These are phyloP conservation scores for Grus americana DNA, from an alignment of 2,113 vertebrate species.

Conservation along the genomic window DNA sequence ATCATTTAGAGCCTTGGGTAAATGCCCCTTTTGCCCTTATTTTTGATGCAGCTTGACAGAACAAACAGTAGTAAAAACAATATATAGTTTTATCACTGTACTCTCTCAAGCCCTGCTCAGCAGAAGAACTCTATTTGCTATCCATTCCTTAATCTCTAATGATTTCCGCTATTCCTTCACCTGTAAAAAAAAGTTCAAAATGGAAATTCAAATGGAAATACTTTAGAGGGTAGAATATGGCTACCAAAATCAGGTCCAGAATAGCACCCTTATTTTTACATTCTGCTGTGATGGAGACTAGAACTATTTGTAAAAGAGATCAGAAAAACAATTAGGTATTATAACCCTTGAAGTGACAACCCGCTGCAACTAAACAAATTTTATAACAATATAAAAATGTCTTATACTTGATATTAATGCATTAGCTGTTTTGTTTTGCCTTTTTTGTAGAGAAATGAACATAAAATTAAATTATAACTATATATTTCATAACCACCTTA, in stretches of 20 bases:
- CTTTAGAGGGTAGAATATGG: not conserved
- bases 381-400: not conserved
- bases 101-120: not conserved
- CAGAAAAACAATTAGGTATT: not conserved
- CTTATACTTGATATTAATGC: not conserved
- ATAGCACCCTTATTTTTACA: not conserved
- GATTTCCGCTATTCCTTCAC: not conserved
- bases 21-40: not conserved
- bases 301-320: not conserved
- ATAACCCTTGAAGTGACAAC: not conserved
- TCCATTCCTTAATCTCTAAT: not conserved
- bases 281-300: not conserved
- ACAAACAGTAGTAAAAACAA: constrained; percentile 18
- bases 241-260: not conserved
- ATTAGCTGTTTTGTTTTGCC: not conserved
- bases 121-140: not conserved
- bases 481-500: not conserved
- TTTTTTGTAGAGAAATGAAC: constrained; percentile 12
- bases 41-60: constrained; percentile 24
- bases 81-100: not conserved
- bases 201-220: constrained; percentile 10
- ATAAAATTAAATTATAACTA: not conserved
- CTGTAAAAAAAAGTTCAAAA: not conserved
- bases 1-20: not conserved
- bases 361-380: not conserved